These are phyloP conservation scores for Fopius arisanus DNA, from an alignment of 1,140 invertebrate species.

Conservation along the genomic window DNA sequence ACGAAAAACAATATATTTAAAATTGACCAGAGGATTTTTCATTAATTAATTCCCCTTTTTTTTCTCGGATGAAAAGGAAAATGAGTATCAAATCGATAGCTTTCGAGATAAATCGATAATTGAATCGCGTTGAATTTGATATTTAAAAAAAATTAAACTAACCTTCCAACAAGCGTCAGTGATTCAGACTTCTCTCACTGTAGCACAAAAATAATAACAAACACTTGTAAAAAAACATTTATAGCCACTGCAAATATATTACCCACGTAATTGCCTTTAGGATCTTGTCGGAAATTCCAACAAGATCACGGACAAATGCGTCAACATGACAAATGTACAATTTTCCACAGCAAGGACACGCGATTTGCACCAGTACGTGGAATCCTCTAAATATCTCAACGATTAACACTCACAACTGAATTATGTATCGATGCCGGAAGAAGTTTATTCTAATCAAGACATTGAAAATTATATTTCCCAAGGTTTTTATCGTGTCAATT, in stretches of 20 bases:
- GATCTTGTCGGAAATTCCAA: constrained; percentile 7
- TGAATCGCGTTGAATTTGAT: not conserved
- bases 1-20: no score
- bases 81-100: no score
- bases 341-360: not conserved
- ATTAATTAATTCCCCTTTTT: not conserved
- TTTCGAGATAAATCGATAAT: no score
- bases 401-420: not conserved
- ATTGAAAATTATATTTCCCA: not conserved
- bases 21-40: no score
- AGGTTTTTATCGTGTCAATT: not conserved
- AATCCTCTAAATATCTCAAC: not conserved
- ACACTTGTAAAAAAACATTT: not conserved
- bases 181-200: not conserved
- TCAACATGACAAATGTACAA: not conserved
- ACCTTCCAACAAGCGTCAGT: not conserved
- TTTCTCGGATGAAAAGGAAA: not conserved
- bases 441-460: not conserved
- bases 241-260: not conserved
- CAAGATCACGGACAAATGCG: constrained; percentile 12
- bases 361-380: not conserved
- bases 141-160: not conserved
- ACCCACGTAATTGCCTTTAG: not conserved
- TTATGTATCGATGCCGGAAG: not conserved
- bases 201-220: not conserved